phyloP scores from a whole-genome alignment of 2,113 vertebrate genomes.

The Tympanuchus pallidicinctus region DNA sequence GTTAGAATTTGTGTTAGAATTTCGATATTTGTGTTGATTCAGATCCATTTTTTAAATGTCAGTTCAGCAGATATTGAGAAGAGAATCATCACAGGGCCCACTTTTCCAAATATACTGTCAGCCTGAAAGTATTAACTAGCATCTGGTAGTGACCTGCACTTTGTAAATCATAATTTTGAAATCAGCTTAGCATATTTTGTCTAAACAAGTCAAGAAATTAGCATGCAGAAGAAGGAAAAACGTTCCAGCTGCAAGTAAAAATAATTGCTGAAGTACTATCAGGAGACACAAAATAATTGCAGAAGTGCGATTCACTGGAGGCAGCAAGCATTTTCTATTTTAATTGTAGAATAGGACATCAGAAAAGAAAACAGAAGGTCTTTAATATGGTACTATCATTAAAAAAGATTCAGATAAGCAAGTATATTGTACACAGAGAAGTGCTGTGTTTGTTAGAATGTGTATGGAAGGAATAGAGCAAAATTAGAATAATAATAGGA shows the following conservation, averaged over 20 bases:
- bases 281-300: slow-evolving; percentile 3
- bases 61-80: background rate
- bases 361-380: slow-evolving; percentile 58
- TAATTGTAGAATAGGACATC: slow-evolving; percentile 12
- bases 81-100: background rate
- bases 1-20: background rate
- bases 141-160: slow-evolving; percentile 46
- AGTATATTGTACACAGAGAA: slow-evolving; percentile 61
- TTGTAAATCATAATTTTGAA: slow-evolving; percentile 48
- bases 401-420: slow-evolving; percentile 26
- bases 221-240: slow-evolving; percentile 33
- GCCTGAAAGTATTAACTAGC: slow-evolving; percentile 30
- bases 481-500: slow-evolving; percentile 69
- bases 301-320: slow-evolving; percentile 33
- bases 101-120: background rate
- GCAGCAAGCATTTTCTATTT: slow-evolving; percentile 60
- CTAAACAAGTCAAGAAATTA: slow-evolving; percentile 62
- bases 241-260: slow-evolving; percentile 61
- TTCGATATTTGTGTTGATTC: slow-evolving; percentile 34
- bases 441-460: slow-evolving; percentile 61
- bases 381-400: slow-evolving; percentile 57
- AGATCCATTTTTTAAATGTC: slow-evolving; percentile 19
- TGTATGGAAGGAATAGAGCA: slow-evolving; percentile 49
- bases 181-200: slow-evolving; percentile 45
- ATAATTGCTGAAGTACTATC: slow-evolving; percentile 58